Evolutionary conservation across 2,888 invertebrate genomes (phyloP).

Genomic region (Linnaemya tessellans): DNA sequence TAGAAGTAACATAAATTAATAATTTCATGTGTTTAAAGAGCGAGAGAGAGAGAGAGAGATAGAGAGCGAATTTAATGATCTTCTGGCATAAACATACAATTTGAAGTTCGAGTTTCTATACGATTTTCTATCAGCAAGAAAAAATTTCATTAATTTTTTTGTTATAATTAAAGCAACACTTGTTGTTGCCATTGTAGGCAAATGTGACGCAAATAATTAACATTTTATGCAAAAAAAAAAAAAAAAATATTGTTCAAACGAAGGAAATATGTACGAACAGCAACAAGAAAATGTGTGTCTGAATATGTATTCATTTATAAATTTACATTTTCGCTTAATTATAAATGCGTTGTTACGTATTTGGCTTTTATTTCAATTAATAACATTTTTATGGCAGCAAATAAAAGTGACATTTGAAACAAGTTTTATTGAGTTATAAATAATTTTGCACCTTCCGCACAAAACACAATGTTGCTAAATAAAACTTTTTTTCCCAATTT

Average conservation of each 20-base stretch:
- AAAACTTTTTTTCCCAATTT: conserved; percentile 6
- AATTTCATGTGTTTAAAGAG: no score
- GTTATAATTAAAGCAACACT: neutral
- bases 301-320: no score
- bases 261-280: neutral
- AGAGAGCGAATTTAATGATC: no score
- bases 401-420: conserved; percentile 30
- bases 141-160: no score
- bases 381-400: conserved; percentile 3
- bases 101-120: no score
- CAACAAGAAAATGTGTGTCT: neutral
- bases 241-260: neutral
- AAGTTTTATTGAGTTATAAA: conserved; percentile 50
- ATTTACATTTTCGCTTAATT: neutral
- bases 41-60: no score
- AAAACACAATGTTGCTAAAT: conserved; percentile 17
- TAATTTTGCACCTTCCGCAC: conserved; percentile 67
- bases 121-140: no score
- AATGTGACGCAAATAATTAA: neutral
- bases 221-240: neutral
- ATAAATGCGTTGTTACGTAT: conserved; percentile 15
- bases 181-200: neutral
- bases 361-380: conserved; percentile 4
- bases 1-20: no score
- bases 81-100: no score